Evolutionary conservation across 37 sponge, comb jelly and placozoan genomes (phyloP).

Genomic region (Axinella damicornis): DNA sequence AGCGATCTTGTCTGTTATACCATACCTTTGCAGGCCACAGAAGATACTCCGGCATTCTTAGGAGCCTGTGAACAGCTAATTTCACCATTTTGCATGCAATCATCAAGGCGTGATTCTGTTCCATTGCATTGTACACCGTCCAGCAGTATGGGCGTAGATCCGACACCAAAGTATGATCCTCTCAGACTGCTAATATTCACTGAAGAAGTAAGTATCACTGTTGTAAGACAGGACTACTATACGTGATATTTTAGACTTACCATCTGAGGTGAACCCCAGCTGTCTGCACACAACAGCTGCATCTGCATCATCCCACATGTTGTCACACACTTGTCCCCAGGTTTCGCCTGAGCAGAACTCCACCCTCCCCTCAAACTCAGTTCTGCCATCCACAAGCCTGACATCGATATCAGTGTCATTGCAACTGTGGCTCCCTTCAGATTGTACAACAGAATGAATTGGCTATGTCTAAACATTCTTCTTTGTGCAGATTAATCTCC

Average conservation of each 20-base stretch:
- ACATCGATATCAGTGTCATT: background rate
- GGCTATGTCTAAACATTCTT: background rate
- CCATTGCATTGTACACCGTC: background rate
- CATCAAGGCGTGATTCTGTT: background rate
- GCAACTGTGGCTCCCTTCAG: background rate
- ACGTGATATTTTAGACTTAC: no score
- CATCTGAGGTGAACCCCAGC: conserved; percentile 4
- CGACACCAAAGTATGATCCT: background rate
- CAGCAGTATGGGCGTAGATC: background rate
- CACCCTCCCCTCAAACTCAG: conserved; percentile 2
- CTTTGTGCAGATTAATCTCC: background rate
- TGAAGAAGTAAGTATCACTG: no score
- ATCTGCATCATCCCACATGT: background rate
- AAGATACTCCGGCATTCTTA: no score
- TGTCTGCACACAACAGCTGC: conserved; percentile 21
- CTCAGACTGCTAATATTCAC: background rate
- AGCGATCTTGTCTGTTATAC: no score
- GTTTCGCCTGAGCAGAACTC: background rate
- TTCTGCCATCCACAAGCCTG: background rate
- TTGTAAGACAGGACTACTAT: no score
- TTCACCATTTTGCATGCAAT: no score
- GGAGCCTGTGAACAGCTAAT: no score
- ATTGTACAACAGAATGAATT: no score
- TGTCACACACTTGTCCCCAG: conserved; percentile 31
- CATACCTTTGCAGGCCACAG: no score